Conservation (phyloP, 1,140 invertebrate species). For the Apis dorsata region DNA sequence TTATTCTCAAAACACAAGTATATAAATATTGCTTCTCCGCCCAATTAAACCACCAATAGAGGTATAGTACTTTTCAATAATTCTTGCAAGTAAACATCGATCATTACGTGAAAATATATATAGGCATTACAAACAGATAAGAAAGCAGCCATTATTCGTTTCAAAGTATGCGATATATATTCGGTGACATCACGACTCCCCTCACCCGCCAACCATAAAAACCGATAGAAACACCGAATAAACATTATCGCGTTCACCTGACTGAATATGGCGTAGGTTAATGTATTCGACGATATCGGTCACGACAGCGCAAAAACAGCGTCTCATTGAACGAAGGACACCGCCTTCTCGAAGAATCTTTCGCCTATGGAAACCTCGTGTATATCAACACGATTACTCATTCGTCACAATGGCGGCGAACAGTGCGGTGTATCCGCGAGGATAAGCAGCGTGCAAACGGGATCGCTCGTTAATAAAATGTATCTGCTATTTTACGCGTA, state of each 20-base stretch:
- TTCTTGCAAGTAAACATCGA: no score
- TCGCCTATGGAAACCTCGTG: constrained; percentile 1
- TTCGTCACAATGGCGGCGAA: neutral
- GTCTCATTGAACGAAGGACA: neutral
- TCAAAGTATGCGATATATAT: neutral
- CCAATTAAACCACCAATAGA: neutral
- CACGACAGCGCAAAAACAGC: constrained; percentile 2
- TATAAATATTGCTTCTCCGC: no score
- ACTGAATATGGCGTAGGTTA: constrained; percentile 27
- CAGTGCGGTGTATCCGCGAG: neutral
- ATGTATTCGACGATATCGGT: constrained; percentile 24
- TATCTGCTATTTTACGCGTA: constrained; percentile 27
- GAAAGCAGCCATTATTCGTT: neutral
- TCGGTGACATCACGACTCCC: neutral
- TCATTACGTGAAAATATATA: neutral
- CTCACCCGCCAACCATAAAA: neutral
- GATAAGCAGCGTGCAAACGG: neutral
- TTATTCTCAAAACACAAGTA: no score
- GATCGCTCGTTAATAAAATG: constrained; percentile 1
- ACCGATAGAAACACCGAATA: constrained; percentile 6
- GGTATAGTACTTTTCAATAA: neutral
- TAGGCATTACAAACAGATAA: neutral
- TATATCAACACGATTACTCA: neutral
- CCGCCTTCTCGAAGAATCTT: constrained; percentile 7
- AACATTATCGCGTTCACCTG: constrained; percentile 31